Base-by-base conservation (phyloP, 2,113 vertebrate genomes). In the Thalassarche chlororhynchos region DNA sequence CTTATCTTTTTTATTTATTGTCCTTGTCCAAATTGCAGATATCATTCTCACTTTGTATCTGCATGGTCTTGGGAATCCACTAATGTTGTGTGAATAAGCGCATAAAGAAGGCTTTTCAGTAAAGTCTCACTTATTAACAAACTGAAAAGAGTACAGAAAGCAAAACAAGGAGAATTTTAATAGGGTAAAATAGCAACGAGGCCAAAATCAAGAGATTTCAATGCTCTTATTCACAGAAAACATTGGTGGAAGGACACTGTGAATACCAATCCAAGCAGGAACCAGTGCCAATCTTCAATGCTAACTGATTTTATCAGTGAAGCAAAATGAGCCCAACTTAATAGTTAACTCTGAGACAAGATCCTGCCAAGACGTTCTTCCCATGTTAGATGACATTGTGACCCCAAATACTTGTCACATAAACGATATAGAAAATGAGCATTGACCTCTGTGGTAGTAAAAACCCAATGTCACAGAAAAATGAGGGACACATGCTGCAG, bases 241-340 rank as follows among this genome's bases (percentile, higher is more conserved):
- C 17, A 9, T 42, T 54, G n/a, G 24, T 82, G 62, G 52, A 91
- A 89, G 77, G 80, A 65, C 61, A 38, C 21, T 47, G 4, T 78
- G 77, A 57, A 24, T 96, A 89, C 89, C 49, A 90, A 3, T 94
- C 25, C 34, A 79, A 87, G 69, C 57, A 92, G 61, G 36, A 92
- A 31, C 52, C 89, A 76, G 40, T 69, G 42, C 58, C 47, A 47
- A 0, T 85, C 42, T 90, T 90, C 47, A 92, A 17, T 71, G 32
- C 25, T 66, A 87, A 94, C 85, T 89, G 89, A 80, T 96, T 92
- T 90, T 96, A 69, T 62, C 68, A 58, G 40, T 69, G 65, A 94
- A 83, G 70, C 46, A 85, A 72, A 86, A 58, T 0, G 1, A 96
- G 14, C 28, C 57, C n/a, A 57, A 14, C 46, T 76, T 95, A 76